Percentiles rank a stretch among this genome's conserved stretches.
These are phyloP conservation scores for Apomyelois bistriatella DNA, from an alignment of 2,888 invertebrate genomes.

Conservation along the genomic window DNA sequence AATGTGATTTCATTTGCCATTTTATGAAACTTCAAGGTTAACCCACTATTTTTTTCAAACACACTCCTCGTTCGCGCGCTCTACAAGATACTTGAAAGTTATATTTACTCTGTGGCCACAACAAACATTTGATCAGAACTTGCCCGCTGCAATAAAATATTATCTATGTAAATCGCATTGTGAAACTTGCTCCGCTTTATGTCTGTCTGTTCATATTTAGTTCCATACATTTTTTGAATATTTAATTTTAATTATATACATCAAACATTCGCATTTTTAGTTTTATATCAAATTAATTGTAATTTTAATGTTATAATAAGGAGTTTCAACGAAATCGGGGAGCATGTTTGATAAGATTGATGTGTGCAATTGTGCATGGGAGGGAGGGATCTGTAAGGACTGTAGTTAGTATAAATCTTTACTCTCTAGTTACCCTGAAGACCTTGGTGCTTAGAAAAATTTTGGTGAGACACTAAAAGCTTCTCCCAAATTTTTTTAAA, in stretches of 20 bases:
- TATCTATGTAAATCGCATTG: conserved; percentile 26
- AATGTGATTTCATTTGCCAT: neutral
- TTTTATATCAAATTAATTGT: neutral
- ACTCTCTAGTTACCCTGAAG: too few species aligned
- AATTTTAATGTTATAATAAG: neutral
- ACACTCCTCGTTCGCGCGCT: neutral
- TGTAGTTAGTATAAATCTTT: too few species aligned
- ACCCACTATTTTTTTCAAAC: neutral
- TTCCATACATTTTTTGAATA: neutral
- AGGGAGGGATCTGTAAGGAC: too few species aligned
- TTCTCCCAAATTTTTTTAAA: too few species aligned
- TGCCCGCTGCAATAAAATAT: conserved; percentile 24
- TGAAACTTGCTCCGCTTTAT: conserved; percentile 11
- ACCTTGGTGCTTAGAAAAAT: too few species aligned
- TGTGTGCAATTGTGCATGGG: too few species aligned
- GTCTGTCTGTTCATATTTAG: neutral
- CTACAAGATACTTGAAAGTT: neutral
- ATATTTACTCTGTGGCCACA: conserved; percentile 7
- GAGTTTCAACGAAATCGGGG: too few species aligned
- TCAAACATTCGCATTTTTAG: neutral
- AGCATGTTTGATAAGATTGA: too few species aligned
- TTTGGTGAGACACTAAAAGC: too few species aligned
- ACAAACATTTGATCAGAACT: conserved; percentile 28
- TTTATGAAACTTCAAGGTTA: neutral
- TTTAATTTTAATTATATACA: neutral